These are phyloP conservation scores for Pollimyrus isidori DNA, from an alignment of 2,113 vertebrate genomes.

Conservation along the genomic window DNA sequence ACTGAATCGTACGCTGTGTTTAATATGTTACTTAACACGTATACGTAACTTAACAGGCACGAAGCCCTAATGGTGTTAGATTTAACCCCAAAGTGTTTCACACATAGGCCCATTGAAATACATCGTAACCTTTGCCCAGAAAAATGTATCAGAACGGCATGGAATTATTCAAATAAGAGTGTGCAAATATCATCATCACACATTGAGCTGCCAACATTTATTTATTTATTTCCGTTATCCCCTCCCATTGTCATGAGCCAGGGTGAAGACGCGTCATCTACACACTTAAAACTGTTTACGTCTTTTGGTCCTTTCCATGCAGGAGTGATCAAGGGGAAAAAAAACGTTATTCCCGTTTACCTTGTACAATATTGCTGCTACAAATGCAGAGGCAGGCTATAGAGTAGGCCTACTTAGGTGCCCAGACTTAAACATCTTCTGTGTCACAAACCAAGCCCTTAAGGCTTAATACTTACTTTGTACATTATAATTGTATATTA, in stretches of 20 bases:
- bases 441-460: neutral
- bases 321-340: neutral
- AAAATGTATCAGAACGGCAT: neutral
- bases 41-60: neutral
- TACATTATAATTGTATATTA: neutral
- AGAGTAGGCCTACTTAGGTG: neutral
- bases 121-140: neutral
- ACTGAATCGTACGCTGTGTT: neutral
- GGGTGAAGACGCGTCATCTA: neutral
- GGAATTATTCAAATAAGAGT: neutral
- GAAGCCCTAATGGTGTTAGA: neutral
- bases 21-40: neutral
- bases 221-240: neutral
- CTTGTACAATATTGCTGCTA: neutral
- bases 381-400: neutral
- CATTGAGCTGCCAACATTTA: neutral
- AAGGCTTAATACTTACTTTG: neutral
- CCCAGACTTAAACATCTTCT: neutral
- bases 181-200: neutral
- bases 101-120: neutral
- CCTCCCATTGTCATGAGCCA: neutral
- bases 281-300: neutral
- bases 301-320: neutral
- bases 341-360: neutral
- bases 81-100: neutral